A percentile compares a stretch with the other conserved stretches of the same genome.
Conservation (phyloP, 2,113 vertebrate genomes). For the Rhynchomys soricoides region DNA sequence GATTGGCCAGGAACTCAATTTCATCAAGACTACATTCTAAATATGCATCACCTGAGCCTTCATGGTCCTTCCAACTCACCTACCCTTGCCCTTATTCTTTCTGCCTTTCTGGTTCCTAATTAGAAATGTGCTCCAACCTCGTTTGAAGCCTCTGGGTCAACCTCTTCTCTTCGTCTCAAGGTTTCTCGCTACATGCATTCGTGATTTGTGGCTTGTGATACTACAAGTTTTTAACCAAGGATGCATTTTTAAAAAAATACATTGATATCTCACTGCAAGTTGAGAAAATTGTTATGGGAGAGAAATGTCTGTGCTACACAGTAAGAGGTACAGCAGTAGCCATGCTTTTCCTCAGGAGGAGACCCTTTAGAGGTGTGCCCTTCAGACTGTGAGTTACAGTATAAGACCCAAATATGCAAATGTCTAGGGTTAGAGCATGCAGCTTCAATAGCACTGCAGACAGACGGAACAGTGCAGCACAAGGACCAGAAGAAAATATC, state of each 20-base stretch:
- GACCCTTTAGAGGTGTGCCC: background rate
- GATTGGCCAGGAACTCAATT: constrained; percentile 16
- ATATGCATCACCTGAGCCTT: background rate
- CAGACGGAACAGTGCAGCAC: background rate
- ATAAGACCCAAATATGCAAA: background rate
- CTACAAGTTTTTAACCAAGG: background rate
- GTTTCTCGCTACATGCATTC: constrained; percentile 28
- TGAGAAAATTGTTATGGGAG: background rate
- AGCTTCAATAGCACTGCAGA: background rate
- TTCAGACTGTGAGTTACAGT: background rate
- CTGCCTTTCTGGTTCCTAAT: background rate
- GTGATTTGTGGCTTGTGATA: background rate
- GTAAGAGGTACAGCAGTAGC: rapidly evolving
- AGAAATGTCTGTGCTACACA: background rate
- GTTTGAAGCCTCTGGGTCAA: constrained; percentile 18
- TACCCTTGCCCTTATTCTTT: background rate
- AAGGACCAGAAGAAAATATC: background rate
- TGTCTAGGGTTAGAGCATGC: no score
- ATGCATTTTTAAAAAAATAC: background rate
- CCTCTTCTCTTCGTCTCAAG: constrained; percentile 25
- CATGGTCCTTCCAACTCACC: background rate
- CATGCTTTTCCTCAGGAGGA: background rate
- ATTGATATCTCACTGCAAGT: background rate
- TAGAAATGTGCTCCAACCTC: constrained; percentile 33
- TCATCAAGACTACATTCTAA: background rate